Evolutionary conservation across 2,797 vertebrate genomes (phyloP).

Genomic region (Sciurus carolinensis): DNA sequence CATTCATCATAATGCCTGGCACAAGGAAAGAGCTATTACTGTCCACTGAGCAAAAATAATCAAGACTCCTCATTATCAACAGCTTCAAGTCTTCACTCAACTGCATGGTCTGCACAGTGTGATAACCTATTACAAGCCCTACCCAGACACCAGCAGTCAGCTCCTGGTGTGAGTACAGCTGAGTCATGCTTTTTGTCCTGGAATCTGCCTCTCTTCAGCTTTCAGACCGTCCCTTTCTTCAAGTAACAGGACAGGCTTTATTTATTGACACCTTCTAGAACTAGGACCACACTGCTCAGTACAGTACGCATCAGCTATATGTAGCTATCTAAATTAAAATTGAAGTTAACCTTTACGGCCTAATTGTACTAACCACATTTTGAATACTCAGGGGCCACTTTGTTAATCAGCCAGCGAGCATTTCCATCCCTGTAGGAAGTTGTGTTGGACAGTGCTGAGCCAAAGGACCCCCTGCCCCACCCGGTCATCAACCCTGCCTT

Average conservation of each 20-base stretch:
- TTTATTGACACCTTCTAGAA: slow-evolving; percentile 6
- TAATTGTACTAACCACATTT: slow-evolving; percentile 16
- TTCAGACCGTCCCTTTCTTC: neutral
- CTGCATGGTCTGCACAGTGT: neutral
- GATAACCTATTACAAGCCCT: neutral
- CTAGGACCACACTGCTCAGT: slow-evolving; percentile 5
- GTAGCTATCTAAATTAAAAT: slow-evolving; percentile 31
- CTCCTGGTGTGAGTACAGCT: neutral
- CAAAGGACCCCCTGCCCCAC: neutral
- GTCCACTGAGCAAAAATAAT: slow-evolving; percentile 31
- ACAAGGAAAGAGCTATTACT: slow-evolving; percentile 31
- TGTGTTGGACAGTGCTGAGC: neutral
- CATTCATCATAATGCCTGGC: neutral
- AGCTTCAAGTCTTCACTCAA: slow-evolving; percentile 10
- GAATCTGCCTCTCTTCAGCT: neutral
- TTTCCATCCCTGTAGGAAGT: neutral
- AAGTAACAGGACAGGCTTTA: neutral
- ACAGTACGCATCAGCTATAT: neutral
- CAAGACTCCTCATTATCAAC: neutral
- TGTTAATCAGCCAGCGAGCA: neutral
- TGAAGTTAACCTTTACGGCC: slow-evolving; percentile 16
- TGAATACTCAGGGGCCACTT: neutral
- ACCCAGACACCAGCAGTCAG: neutral
- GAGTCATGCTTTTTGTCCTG: neutral
- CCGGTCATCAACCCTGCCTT: neutral